Percentiles rank a stretch among this genome's conserved stretches.
Conservation (phyloP, 2,797 vertebrate genomes). For the Chloroceryle inda region DNA sequence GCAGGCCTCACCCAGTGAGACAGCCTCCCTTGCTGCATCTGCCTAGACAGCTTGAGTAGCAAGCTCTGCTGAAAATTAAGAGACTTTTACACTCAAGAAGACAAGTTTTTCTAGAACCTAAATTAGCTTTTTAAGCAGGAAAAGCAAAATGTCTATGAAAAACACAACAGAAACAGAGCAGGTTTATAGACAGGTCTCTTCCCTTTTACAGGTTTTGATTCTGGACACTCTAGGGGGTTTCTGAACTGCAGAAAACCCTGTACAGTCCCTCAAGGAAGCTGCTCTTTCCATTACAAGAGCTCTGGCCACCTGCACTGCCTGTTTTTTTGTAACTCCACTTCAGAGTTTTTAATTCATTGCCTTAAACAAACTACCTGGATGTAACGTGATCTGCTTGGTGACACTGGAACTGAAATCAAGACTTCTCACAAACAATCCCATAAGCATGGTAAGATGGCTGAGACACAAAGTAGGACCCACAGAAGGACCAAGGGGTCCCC, state of each 20-base stretch:
- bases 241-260: not conserved
- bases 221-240: not conserved
- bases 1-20: not conserved
- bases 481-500: not conserved
- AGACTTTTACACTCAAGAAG: not conserved
- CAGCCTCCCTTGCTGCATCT: not conserved
- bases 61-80: not conserved
- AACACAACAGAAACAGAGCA: not conserved
- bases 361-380: not conserved
- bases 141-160: not conserved
- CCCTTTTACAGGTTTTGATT: not conserved
- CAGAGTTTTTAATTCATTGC: not conserved
- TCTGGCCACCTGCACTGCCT: not conserved
- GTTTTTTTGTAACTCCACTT: not conserved
- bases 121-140: not conserved
- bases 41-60: not conserved
- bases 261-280: not conserved
- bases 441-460: not conserved
- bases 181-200: not conserved
- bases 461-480: not conserved
- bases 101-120: not conserved
- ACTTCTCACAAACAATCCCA: not conserved
- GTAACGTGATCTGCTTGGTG: not conserved
- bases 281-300: not conserved
- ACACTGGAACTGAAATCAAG: not conserved